Conservation (phyloP, 2,797 vertebrate genomes). For the Urocyon cinereoargenteus region DNA sequence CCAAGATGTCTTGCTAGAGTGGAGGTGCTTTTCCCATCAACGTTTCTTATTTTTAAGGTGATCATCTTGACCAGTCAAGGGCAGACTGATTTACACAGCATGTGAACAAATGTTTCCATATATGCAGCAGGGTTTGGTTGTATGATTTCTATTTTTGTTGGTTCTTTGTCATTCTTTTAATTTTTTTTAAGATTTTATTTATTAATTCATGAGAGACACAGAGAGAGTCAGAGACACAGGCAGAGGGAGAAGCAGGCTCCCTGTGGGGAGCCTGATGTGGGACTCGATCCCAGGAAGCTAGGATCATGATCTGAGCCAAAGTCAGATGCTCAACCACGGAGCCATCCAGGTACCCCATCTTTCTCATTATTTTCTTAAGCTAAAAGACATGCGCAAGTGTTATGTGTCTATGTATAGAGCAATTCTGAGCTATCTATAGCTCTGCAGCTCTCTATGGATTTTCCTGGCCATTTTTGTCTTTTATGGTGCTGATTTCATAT, state of each 20-base stretch:
- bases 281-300: too few relatives aligned
- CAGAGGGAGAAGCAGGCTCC: too few relatives aligned
- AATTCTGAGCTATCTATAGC: background rate
- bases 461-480: background rate
- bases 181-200: too few relatives aligned
- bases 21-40: background rate
- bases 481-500: background rate
- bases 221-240: too few relatives aligned
- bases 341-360: background rate
- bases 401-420: background rate
- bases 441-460: background rate
- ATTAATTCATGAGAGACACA: too few relatives aligned
- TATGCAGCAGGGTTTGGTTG: background rate
- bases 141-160: background rate
- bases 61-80: background rate
- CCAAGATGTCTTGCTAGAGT: background rate
- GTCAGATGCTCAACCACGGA: too few relatives aligned
- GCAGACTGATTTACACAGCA: background rate
- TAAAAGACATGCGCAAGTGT: background rate
- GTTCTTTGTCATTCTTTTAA: constrained; percentile 6
- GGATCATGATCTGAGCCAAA: too few relatives aligned
- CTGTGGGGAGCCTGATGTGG: too few relatives aligned
- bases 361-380: background rate
- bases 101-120: background rate
- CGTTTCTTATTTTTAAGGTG: background rate